Evolutionary conservation across 2,113 vertebrate genomes (phyloP).

Genomic region (Aramus guarauna): DNA sequence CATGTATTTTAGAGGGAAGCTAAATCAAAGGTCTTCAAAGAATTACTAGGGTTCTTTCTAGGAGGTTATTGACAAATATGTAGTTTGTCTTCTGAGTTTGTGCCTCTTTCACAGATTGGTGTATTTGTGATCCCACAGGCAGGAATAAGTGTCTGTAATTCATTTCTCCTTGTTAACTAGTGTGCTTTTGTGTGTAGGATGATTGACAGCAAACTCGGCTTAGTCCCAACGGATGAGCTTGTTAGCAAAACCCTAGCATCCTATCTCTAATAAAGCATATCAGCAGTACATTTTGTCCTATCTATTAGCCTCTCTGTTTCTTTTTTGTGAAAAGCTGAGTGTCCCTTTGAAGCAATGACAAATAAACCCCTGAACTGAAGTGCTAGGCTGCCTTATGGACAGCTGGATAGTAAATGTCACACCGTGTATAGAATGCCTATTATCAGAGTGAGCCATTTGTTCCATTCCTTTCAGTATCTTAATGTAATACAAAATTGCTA

Average conservation of each 20-base stretch:
- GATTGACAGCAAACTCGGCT: constrained; percentile 88
- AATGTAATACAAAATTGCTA: constrained; percentile 90
- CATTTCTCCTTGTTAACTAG: constrained; percentile 84
- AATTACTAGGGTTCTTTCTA: constrained; percentile 83
- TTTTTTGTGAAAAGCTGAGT: constrained; percentile 89
- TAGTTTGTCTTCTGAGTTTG: constrained; percentile 84
- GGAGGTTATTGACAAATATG: constrained; percentile 86
- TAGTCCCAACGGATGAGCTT: constrained; percentile 86
- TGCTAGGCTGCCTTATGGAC: constrained; percentile 88
- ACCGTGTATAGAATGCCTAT: constrained; percentile 87
- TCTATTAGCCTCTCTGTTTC: constrained; percentile 92
- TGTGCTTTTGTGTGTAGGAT: constrained; percentile 83
- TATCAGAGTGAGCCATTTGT: constrained; percentile 89
- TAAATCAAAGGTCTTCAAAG: constrained; percentile 85
- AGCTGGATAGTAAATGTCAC: constrained; percentile 91
- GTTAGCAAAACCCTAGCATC: constrained; percentile 88
- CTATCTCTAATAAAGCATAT: constrained; percentile 89
- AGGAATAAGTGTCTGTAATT: constrained; percentile 85
- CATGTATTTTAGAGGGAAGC: constrained; percentile 78
- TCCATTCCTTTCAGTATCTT: constrained; percentile 84
- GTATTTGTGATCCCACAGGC: constrained; percentile 85
- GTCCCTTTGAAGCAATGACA: constrained; percentile 89
- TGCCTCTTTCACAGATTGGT: constrained; percentile 84
- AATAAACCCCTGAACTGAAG: constrained; percentile 90
- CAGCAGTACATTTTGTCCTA: constrained; percentile 88